Evolutionary conservation across 2,113 vertebrate species (phyloP), one percentile per base, ranked within the genome.

Genomic region (Cinclus cinclus): DNA sequence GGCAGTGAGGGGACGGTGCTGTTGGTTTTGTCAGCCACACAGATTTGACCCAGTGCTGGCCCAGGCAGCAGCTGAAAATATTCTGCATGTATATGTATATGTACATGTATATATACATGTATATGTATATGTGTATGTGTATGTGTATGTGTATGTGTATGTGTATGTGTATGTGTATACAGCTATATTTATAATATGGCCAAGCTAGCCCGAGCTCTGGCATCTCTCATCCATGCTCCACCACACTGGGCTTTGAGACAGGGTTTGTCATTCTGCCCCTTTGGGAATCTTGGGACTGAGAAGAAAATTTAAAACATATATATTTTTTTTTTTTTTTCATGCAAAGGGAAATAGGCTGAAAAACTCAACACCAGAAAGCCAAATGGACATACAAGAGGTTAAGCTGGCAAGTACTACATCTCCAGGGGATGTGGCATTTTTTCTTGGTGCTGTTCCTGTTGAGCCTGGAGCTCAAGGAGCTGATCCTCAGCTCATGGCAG

Each of bases 1-100:
- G 35, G 24, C 0, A 0, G 76, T 0, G 4, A 78, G 74, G 37
- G 60, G 28, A 74, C 0, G 0, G 10, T 22, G 58, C 42, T 42
- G 17, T 12, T 37, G 65, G 9, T 56, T 53, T n/a, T 60, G 76
- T 49, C 71, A 83, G 65, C 27, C 1, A 0, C 73, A 19, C 7
- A 20, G 52, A n/a, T 67, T 25, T 78, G 55, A 31, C 10, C 42
- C 5, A 1, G 13, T 35, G 22, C 49, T 64, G 76, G 76, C 44
- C 44, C 53, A 80, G 71, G 71, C 47, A 73, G 75, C 12, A 4
- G 27, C 59, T 89, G 63, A 27, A 52, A 73, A 15, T 3, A 1
- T 30, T 47, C 59, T 80, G 8, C 13, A 12, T 24, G 21, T 5
- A 4, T 6, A 33, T 35, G 9, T 41, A 47, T 7, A 13, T 37